Conservation (phyloP, 92 coral and sea anemone species). For the Actinostola sp. region DNA sequence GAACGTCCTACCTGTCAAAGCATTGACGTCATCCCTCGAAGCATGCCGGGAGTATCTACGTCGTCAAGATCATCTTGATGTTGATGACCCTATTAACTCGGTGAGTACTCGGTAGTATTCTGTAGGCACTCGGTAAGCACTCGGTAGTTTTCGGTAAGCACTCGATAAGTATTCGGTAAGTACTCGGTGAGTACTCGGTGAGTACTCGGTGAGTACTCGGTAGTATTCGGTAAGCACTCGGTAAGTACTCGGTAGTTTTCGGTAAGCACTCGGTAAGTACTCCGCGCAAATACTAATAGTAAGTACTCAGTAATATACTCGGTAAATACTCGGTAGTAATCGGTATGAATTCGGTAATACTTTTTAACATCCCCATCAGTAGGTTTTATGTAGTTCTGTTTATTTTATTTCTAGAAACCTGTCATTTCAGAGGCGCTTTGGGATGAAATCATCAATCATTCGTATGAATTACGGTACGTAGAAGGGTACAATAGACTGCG, state of each 20-base stretch:
- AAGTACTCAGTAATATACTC: not conserved
- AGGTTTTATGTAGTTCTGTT: not conserved
- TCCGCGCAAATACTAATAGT: too few species aligned
- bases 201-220: slow-evolving; percentile 39
- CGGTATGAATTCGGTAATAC: not conserved
- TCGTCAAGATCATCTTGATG: slow-evolving; percentile 79
- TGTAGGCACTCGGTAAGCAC: not conserved
- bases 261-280: not conserved
- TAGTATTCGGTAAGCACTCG: not conserved
- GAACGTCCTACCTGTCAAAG: slow-evolving; percentile 75
- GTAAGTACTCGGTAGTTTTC: not conserved
- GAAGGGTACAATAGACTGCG: slow-evolving; percentile 8
- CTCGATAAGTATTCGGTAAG: not conserved
- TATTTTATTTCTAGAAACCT: slow-evolving; percentile 43
- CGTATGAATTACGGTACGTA: slow-evolving; percentile 64
- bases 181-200: not conserved
- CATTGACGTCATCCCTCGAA: slow-evolving; percentile 79
- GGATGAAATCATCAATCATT: slow-evolving; percentile 73
- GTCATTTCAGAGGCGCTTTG: slow-evolving; percentile 72
- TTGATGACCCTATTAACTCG: slow-evolving; percentile 68
- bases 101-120: slow-evolving; percentile 24
- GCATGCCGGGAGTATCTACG: slow-evolving; percentile 80
- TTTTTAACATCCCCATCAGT: not conserved
- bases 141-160: not conserved
- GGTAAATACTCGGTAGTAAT: not conserved